Conservation (phyloP, 1,140 invertebrate genomes). For the Lycorma delicatula region DNA sequence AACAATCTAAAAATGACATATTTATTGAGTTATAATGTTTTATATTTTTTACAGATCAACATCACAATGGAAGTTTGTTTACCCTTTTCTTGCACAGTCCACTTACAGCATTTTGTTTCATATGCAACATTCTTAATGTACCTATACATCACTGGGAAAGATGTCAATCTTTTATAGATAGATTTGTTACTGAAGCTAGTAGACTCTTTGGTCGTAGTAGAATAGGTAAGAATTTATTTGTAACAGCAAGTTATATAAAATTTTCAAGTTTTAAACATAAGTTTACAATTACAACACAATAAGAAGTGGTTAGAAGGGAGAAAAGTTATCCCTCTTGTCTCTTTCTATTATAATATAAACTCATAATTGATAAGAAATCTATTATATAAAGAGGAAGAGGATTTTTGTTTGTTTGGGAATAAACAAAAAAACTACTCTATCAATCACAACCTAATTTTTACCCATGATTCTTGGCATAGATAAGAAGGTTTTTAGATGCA, state of each 20-base stretch:
- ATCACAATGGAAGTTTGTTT: conserved; percentile 87
- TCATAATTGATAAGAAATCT: too few species aligned
- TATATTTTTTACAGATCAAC: conserved; percentile 62
- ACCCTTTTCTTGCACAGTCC: conserved; percentile 93
- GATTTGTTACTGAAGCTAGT: conserved; percentile 83
- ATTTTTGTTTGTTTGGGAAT: too few species aligned
- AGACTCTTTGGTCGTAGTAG: conserved; percentile 70
- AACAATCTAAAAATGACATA: too few species aligned
- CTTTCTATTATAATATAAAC: too few species aligned
- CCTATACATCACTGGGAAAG: conserved; percentile 83
- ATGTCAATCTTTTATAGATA: conserved; percentile 78
- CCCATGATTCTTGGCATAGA: too few species aligned
- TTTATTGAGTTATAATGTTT: too few species aligned
- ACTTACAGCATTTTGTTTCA: conserved; percentile 84
- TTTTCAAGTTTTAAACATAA: conserved; percentile 7
- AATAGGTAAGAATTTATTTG: conserved; percentile 55
- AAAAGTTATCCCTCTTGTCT: conserved; percentile 1
- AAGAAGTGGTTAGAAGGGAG: neutral
- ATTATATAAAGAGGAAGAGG: too few species aligned
- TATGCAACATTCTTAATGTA: conserved; percentile 80
- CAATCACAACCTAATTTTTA: too few species aligned
- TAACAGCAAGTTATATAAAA: conserved; percentile 7
- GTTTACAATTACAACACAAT: neutral
- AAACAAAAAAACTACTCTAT: too few species aligned
- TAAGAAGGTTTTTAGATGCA: too few species aligned